Conservation (phyloP, 1,140 invertebrate genomes). For the Trinorchestia longiramus region DNA sequence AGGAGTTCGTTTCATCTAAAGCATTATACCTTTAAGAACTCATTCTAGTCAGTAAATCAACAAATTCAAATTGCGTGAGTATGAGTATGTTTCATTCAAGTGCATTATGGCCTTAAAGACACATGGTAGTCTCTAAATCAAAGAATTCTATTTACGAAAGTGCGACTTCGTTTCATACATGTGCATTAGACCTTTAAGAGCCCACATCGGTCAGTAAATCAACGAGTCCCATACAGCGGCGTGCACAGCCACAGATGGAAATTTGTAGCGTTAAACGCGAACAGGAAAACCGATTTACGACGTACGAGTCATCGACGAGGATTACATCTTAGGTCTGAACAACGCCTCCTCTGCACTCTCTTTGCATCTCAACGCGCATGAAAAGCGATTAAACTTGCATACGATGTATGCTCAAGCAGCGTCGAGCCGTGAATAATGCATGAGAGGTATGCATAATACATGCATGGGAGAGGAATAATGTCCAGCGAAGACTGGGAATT, state of each 20-base stretch:
- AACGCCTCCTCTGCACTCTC: conserved; percentile 3
- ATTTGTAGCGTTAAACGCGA: conserved; percentile 4
- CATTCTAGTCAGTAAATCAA: background rate
- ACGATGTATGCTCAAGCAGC: conserved; percentile 49
- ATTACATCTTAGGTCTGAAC: conserved; percentile 49
- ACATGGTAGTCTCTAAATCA: no score
- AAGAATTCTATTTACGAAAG: background rate
- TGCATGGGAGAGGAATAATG: conserved; percentile 40
- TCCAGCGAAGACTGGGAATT: conserved; percentile 49
- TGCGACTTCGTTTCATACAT: background rate
- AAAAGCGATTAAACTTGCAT: conserved; percentile 44
- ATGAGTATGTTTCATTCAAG: no score
- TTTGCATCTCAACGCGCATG: conserved; percentile 10
- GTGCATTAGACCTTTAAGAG: background rate
- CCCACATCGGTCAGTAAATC: background rate
- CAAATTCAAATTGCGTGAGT: background rate
- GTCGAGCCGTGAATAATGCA: conserved; percentile 21
- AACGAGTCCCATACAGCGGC: background rate
- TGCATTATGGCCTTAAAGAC: no score
- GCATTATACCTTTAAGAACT: background rate
- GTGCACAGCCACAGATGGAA: background rate
- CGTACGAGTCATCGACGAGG: conserved; percentile 1
- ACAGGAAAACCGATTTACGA: conserved; percentile 41
- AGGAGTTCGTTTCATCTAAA: background rate
- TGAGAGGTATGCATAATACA: conserved; percentile 35